Conservation (phyloP, 2,888 invertebrate species). For the Oscheius sp. region DNA sequence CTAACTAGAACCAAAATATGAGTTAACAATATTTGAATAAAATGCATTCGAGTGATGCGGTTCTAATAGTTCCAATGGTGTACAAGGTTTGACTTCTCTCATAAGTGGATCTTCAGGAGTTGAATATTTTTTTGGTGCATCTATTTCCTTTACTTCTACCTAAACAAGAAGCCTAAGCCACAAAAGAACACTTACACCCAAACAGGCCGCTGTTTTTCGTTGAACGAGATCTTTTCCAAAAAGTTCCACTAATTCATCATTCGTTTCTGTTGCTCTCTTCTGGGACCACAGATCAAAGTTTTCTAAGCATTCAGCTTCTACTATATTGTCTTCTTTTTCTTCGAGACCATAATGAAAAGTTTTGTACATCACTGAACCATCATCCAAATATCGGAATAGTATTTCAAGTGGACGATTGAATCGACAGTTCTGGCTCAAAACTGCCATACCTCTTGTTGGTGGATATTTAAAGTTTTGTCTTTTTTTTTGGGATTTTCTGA, state of each 20-base stretch:
- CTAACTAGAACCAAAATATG: neutral
- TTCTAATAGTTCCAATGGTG: neutral
- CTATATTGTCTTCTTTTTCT: neutral
- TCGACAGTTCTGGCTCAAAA: slow-evolving; percentile 14
- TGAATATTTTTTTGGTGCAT: neutral
- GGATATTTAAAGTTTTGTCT: neutral
- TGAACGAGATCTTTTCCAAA: neutral
- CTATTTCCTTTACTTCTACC: slow-evolving; percentile 6
- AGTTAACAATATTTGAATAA: slow-evolving; percentile 5
- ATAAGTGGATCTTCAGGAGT: neutral
- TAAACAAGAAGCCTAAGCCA: neutral
- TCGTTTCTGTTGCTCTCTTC: too few relatives aligned
- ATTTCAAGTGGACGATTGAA: slow-evolving; percentile 1
- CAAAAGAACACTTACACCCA: neutral
- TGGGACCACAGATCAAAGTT: neutral
- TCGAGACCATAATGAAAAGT: neutral
- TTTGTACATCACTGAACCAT: slow-evolving; percentile 16
- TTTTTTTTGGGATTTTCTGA: neutral
- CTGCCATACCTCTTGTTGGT: slow-evolving; percentile 34
- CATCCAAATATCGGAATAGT: slow-evolving; percentile 22
- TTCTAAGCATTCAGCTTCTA: neutral
- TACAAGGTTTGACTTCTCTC: neutral
- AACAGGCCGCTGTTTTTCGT: neutral
- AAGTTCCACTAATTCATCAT: neutral
- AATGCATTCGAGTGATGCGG: slow-evolving; percentile 4